Base-by-base conservation (phyloP, 1,140 invertebrate genomes). In the Cherax destructor region DNA sequence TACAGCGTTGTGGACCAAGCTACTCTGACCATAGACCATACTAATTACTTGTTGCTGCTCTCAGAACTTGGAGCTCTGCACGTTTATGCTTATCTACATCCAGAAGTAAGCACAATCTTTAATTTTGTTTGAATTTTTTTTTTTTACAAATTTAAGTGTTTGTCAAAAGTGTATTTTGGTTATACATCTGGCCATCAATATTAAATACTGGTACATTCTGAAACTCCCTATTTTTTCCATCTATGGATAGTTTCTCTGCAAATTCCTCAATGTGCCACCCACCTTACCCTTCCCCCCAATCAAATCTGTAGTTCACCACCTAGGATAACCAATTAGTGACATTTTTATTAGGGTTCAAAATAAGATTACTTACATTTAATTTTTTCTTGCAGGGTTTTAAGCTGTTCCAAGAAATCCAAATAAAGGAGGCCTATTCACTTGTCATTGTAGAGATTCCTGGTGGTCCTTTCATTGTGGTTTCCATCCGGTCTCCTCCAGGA, bases 1-100 rank as follows among this genome's bases (percentile, higher is more conserved):
- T 86, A 2, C 52, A 74, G 85, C 16, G 85, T 86, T 5, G 52
- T 86, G 74, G 21, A 47, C 56, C 85, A 86, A 78, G 59, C 74
- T 21, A 59, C 76, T 4, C 24, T 86, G 3, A 76, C 18, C n/a
- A 74, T 86, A 18, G 85, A 86, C 30, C 30, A 30, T 13, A 77
- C 72, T 3, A 24, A 59, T 7, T 86, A 86, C 50, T 72, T 86
- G 9, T 7, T 86, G 49, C 52, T 86, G n/a, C 72, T 72, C 47
- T 77, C 72, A 1, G 61, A 65, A 65, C n/a, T 59, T 9, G 56
- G 69, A 24, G 30, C 30, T n/a, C 41, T 86, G n/a, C 52, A 78
- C 47, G 85, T 86, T 10, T 86, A 59, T 78, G 16, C 59, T 18
- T 86, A 86, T 59, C 49, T 61, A 10, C 85, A 77, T 59, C 50